Evolutionary conservation across 2,113 vertebrate genomes (phyloP).

Genomic region (Ranitomeya variabilis): DNA sequence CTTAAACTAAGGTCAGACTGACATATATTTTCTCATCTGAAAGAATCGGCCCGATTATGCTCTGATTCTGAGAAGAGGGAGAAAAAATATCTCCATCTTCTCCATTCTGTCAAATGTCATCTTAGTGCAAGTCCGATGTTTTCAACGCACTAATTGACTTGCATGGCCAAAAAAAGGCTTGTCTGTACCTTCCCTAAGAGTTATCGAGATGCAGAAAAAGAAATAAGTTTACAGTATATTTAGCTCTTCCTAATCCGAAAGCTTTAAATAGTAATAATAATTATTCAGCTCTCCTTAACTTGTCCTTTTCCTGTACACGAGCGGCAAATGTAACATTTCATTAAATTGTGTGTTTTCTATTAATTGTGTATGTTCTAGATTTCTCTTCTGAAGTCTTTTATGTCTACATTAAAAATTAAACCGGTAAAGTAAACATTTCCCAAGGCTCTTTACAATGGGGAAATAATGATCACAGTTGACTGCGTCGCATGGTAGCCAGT

Average conservation of each 20-base stretch:
- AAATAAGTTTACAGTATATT: not conserved
- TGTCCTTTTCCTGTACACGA: not conserved
- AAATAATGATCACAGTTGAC: constrained; percentile 47
- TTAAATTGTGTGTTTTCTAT: constrained; percentile 38
- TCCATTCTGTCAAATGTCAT: too few relatives aligned
- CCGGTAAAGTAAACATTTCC: constrained; percentile 41
- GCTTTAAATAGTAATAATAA: not conserved
- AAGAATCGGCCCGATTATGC: too few relatives aligned
- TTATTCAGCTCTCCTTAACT: not conserved
- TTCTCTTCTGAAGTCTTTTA: constrained; percentile 21
- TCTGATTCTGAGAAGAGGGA: too few relatives aligned
- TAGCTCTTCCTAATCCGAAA: not conserved
- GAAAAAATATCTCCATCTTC: too few relatives aligned
- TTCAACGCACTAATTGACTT: too few relatives aligned
- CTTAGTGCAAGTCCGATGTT: too few relatives aligned
- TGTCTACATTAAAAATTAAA: constrained; percentile 49
- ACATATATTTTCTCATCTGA: too few relatives aligned
- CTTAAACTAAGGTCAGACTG: too few relatives aligned
- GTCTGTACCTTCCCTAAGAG: too few relatives aligned
- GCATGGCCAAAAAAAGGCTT: too few relatives aligned
- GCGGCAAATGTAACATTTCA: not conserved
- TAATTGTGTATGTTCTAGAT: constrained; percentile 36
- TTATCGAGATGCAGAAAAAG: not conserved
- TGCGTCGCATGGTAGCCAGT: constrained; percentile 15
- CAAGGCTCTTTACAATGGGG: constrained; percentile 46